Base-by-base conservation (phyloP, 2,888 invertebrate genomes). In the Macrosiphum euphorbiae region DNA sequence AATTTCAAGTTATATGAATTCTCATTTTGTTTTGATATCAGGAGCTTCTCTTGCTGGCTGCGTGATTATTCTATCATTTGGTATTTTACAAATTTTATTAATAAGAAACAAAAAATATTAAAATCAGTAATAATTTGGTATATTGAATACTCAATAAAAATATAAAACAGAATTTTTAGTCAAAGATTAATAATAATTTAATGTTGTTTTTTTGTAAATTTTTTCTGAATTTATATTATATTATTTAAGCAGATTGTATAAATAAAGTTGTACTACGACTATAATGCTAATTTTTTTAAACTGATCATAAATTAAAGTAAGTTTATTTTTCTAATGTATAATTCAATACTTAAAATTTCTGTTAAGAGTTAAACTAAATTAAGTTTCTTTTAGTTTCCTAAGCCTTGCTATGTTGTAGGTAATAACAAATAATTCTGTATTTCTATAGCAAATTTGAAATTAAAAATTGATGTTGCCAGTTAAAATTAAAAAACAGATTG, bases 21-120 rank as follows among this genome's bases (percentile, higher is more conserved):
- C 94, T 86, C 90, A 94, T 90, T 89, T 94, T 44, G 94, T 94
- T 94, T 90, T 94, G 28, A 94, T 94, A 90, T 94, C 94, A 1
- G 94, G 94, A 85, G 94, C 94, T 58, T 94, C 94, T 35, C 84
- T 94, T 90, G 90, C 86, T 28, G 94, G 86, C 50, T 94, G 94
- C 44, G 90, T 94, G 58, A 50, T 90, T 41, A 67, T 94, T 52
- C 41, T 94, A 52, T 94, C 94, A 52, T 90, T 94, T 90, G 94
- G 94, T 94, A 90, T 47, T 89, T 67, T 52, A 47, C 85, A 47
- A 55, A n/a, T 44, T 41, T 86, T 86, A n/a, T n/a, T n/a, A 55
- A 3, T 90, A 52, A 84, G 26, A 89, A 47, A 10, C n/a, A 24
- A 44, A 24, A 44, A 41, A 7, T 35, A 52, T 52, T n/a, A 20